Conservation (phyloP, 1,140 invertebrate species). For the Dolichoris vasculosae region DNA sequence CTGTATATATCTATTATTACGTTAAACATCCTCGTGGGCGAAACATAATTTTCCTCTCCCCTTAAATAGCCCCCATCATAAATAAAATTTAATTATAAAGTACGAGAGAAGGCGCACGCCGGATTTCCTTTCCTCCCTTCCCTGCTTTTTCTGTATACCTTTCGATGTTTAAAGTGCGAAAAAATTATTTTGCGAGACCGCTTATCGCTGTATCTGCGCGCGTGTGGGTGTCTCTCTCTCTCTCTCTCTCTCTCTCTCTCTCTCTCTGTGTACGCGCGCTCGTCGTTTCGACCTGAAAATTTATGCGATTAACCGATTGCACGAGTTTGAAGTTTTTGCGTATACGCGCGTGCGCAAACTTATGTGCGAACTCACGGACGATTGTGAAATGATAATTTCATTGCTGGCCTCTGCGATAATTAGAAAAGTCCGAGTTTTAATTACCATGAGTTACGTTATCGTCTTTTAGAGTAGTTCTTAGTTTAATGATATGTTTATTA, state of each 20-base stretch:
- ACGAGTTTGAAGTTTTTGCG: not conserved
- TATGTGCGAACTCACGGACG: not conserved
- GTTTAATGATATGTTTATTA: slow-evolving; percentile 24
- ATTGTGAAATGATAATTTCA: slow-evolving; percentile 36
- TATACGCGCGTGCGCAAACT: not conserved
- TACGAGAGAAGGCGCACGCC: slow-evolving; percentile 2
- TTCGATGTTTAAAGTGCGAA: slow-evolving; percentile 14
- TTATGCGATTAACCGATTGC: not conserved
- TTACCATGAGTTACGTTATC: not conserved
- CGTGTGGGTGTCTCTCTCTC: no score
- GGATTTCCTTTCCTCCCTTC: slow-evolving; percentile 16
- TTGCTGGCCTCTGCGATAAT: not conserved
- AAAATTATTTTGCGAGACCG: slow-evolving; percentile 3
- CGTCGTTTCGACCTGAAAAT: slow-evolving; percentile 20
- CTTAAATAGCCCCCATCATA: slow-evolving; percentile 11
- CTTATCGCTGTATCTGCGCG: not conserved
- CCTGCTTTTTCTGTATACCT: not conserved
- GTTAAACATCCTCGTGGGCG: slow-evolving; percentile 33
- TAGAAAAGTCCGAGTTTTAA: slow-evolving; percentile 5
- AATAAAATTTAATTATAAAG: slow-evolving; percentile 50
- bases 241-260: no score
- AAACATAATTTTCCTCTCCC: slow-evolving; percentile 18
- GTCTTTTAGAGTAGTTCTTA: not conserved
- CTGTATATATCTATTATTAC: slow-evolving; percentile 31
- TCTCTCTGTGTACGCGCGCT: not conserved